Evolutionary conservation across 2,888 invertebrate species (phyloP).

Genomic region (Apomyelois bistriatella): DNA sequence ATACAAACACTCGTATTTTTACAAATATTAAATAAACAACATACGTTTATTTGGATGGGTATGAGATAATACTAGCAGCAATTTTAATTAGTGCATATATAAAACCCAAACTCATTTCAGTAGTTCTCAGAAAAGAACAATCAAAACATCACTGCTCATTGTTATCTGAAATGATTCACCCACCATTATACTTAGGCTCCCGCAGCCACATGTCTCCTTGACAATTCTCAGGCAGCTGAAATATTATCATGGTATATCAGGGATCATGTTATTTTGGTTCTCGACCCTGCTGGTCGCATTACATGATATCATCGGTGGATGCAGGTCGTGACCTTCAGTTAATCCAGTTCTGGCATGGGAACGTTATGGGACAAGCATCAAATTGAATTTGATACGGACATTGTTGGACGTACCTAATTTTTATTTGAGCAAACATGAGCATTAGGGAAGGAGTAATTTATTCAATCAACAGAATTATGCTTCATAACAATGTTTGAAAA

Average conservation of each 20-base stretch:
- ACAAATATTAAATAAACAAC: no score
- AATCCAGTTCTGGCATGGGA: conserved; percentile 51
- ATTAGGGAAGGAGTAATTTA: not conserved
- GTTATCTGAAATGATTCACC: conserved; percentile 51
- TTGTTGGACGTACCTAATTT: conserved; percentile 1
- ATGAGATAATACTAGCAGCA: no score
- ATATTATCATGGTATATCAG: conserved; percentile 19
- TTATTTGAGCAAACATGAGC: conserved; percentile 5
- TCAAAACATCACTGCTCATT: conserved; percentile 38
- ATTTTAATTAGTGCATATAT: no score
- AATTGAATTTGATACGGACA: conserved; percentile 48
- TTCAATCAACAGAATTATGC: conserved; percentile 3
- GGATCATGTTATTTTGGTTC: conserved; percentile 35
- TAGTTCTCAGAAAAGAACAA: conserved; percentile 43
- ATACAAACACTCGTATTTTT: no score
- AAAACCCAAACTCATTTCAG: no score
- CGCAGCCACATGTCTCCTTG: conserved; percentile 14
- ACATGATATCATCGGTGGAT: conserved; percentile 52
- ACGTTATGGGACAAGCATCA: conserved; percentile 29
- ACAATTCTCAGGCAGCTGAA: conserved; percentile 14
- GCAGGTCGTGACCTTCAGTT: conserved; percentile 57
- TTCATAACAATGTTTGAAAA: not conserved
- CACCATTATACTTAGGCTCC: conserved; percentile 38
- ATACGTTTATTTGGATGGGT: no score
- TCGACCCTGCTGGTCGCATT: conserved; percentile 38